Evolutionary conservation across 2,888 invertebrate species (phyloP), one percentile per base, ranked within the genome.

Genomic region (Ennomos erosarius): DNA sequence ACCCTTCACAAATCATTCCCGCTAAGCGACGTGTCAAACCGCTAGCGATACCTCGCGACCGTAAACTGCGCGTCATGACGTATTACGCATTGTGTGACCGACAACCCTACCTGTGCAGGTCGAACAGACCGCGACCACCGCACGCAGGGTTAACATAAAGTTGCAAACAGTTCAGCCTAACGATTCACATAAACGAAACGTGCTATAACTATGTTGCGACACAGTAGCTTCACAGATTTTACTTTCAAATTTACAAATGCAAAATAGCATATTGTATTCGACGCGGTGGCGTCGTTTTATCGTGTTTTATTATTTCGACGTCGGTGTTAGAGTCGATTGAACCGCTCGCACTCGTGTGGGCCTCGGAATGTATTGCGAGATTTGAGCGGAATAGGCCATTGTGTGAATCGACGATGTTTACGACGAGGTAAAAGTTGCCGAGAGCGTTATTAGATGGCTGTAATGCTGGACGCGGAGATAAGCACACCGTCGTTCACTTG

Each of bases 261-360:
- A 81, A 84, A 90, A 91, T 87, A 84, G 88, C 84, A 84, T 83
- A 90, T 91, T 90, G 91, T 90, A 78, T 86, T 85, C 79, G 75
- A 64, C 71, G 75, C 70, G 77, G 82, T 75, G 71, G 78, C 75
- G 74, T 73, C 75, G 71, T 76, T 76, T 72, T 70, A 70, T 74
- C 67, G 73, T 67, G 73, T 80, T 87, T 83, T 87, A 85, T 87
- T 85, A 82, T 85, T 81, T 78, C 74, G 82, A 69, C 70, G 80
- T 54, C 52, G 57, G 76, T 73, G 74, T 75, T 68, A 71, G 79
- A 73, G 76, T 71, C 70, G 76, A 76, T 79, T 81, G 84, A 81
- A 85, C 78, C 79, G 75, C 46, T 33, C 52, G 52, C 37, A 16
- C 44, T 55, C 54, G 59, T 59, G 62, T 51, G 58, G 50, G 59